phyloP scores from a whole-genome alignment of 2,888 invertebrate genomes.

The Acronicta psi region DNA sequence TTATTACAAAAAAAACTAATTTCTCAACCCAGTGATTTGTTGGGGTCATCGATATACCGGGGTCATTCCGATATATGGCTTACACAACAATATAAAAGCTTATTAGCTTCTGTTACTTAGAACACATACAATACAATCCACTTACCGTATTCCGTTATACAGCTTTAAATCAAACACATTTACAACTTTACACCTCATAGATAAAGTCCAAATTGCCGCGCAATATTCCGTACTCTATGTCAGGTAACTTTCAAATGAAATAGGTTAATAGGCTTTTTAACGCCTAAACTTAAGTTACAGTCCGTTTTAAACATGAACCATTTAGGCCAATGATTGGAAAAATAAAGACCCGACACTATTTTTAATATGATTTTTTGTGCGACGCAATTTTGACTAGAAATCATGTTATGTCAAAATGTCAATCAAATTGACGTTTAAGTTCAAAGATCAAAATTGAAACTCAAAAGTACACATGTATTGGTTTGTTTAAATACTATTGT shows the following conservation, averaged over 20 bases:
- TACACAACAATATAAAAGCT: slow-evolving; percentile 57
- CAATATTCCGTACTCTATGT: slow-evolving; percentile 51
- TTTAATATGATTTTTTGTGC: slow-evolving; percentile 21
- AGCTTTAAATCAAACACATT: slow-evolving; percentile 21
- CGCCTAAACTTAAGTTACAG: slow-evolving; percentile 80
- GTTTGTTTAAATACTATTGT: slow-evolving; percentile 33
- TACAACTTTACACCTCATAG: slow-evolving; percentile 25
- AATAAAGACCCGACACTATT: slow-evolving; percentile 38
- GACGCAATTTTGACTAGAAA: slow-evolving; percentile 41
- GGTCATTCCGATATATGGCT: slow-evolving; percentile 52
- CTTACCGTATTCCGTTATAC: slow-evolving; percentile 62
- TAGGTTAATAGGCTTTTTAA: slow-evolving; percentile 87
- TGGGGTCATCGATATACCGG: slow-evolving; percentile 49
- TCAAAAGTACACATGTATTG: slow-evolving; percentile 21
- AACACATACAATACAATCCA: slow-evolving; percentile 66
- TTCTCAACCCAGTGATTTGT: slow-evolving; percentile 41
- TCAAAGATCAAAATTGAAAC: slow-evolving; percentile 44
- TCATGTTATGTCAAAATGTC: slow-evolving; percentile 52
- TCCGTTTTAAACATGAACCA: slow-evolving; percentile 77
- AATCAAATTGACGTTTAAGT: slow-evolving; percentile 38
- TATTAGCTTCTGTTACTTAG: slow-evolving; percentile 61
- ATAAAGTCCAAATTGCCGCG: slow-evolving; percentile 51
- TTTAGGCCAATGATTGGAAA: slow-evolving; percentile 71
- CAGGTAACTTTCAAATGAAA: slow-evolving; percentile 83
- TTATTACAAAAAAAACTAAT: slow-evolving; percentile 26